A percentile compares a stretch with the other conserved stretches of the same genome.
phyloP scores from a whole-genome alignment of 1,140 invertebrate species.

The Physella acuta region DNA sequence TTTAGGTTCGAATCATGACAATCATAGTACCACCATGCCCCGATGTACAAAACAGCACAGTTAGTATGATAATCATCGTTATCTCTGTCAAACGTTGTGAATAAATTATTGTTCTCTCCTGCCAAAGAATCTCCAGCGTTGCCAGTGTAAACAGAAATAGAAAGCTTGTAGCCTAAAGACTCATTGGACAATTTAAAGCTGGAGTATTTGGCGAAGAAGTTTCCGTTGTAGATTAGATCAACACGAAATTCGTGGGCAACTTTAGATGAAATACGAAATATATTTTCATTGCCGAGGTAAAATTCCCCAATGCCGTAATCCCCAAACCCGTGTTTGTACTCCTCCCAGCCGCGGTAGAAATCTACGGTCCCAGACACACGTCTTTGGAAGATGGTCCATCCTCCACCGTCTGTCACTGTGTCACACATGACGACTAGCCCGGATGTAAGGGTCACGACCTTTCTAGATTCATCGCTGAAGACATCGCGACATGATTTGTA shows the following conservation, averaged over 20 bases:
- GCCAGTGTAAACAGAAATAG: background rate
- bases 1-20: background rate
- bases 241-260: slow-evolving; percentile 2
- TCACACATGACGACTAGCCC: slow-evolving; percentile 1
- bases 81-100: slow-evolving; percentile 6
- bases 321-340: slow-evolving; percentile 92
- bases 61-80: background rate
- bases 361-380: slow-evolving; percentile 75
- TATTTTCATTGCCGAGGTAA: slow-evolving; percentile 52
- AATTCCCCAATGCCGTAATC: slow-evolving; percentile 68
- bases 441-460: background rate
- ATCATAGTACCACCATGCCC: slow-evolving; percentile 1
- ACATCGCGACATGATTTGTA: background rate
- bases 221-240: background rate
- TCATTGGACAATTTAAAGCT: background rate
- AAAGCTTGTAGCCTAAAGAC: background rate
- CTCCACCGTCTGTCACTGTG: background rate
- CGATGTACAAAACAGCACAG: background rate
- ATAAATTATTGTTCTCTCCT: background rate
- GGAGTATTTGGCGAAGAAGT: background rate
- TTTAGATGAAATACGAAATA: background rate
- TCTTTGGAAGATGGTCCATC: slow-evolving; percentile 66
- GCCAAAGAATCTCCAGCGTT: slow-evolving; percentile 6
- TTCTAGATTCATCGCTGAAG: background rate
- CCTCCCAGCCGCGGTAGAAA: slow-evolving; percentile 88